A percentile compares a stretch with the other conserved stretches of the same genome.
These are phyloP conservation scores for Macrosoma leucophasiata DNA, from an alignment of 2,888 invertebrate species.

Conservation along the genomic window DNA sequence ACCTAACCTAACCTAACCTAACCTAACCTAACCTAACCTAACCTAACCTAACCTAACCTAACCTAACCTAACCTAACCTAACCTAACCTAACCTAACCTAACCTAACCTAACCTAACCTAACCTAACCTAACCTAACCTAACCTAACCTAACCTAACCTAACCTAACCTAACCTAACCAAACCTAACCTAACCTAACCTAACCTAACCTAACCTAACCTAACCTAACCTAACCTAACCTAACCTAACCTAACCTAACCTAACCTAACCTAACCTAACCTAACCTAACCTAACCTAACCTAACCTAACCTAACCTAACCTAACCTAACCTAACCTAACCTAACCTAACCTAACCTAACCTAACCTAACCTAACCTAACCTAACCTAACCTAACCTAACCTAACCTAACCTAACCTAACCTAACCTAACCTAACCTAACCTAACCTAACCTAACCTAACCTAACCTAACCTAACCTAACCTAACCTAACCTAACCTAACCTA, in stretches of 20 bases:
- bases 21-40: constrained; percentile 27
- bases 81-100: constrained; percentile 26
- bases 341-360: constrained; percentile 25
- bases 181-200: constrained; percentile 25
- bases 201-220: constrained; percentile 29
- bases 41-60: constrained; percentile 28
- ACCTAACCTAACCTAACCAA: constrained; percentile 30
- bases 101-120: constrained; percentile 28
- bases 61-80: constrained; percentile 28
- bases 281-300: constrained; percentile 26
- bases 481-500: constrained; percentile 25
- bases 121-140: constrained; percentile 32
- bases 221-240: constrained; percentile 25
- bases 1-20: constrained; percentile 21
- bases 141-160: constrained; percentile 30
- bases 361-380: constrained; percentile 25
- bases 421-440: constrained; percentile 26
- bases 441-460: constrained; percentile 22
- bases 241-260: constrained; percentile 25
- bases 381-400: constrained; percentile 24
- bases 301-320: constrained; percentile 25
- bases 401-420: constrained; percentile 20
- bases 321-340: constrained; percentile 24
- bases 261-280: constrained; percentile 22
- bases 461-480: constrained; percentile 26